Evolutionary conservation across 1,140 invertebrate genomes (phyloP), one percentile per base, ranked within the genome.

Genomic region (Drosophila bipectinata): DNA sequence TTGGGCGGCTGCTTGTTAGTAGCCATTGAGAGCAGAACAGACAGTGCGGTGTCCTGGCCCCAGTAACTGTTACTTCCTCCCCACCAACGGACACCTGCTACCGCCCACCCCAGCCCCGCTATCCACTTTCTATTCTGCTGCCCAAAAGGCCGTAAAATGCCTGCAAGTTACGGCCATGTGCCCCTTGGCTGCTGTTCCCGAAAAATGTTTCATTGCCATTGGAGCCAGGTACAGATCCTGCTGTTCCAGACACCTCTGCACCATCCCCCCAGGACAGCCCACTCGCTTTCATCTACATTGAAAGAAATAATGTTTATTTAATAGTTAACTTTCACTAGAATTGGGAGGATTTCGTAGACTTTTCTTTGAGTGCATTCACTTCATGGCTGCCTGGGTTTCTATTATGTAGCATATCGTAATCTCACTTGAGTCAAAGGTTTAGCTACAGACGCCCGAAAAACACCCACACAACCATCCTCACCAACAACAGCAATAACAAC

Each of bases 61-160:
- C 41, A 49, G 14, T 60, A 45, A 34, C 41, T 39, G 41, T 48
- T 21, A 8, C 39, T 53, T 28, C 61, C 32, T 14, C 39, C 52
- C 9, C 24, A 47, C 21, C 8, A 32, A 2, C 30, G 12, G 12
- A 44, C 41, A 44, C 41, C 48, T 55, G 24, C 24, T 51, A 26
- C 48, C n/a, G 4, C 12, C 26, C 34, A 4, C 8, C 26, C 32
- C 18, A 21, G 15, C 24, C 18, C 18, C 37, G 24, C 8, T 10
- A 28, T 28, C 18, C 52, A 32, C 58, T 30, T n/a, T 24, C 28
- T 56, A 41, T 44, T 49, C 39, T 18, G 54, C n/a, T 78, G 66
- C 69, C 82, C 83, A 85, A 87, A 87, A 82, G 74, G 62, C 78
- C 82, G 79, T 87, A 85, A 87, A 85, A 87, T 85, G 82, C 83